These are phyloP conservation scores for Drosophila busckii DNA, from an alignment of 1,140 invertebrate genomes.

Conservation along the genomic window DNA sequence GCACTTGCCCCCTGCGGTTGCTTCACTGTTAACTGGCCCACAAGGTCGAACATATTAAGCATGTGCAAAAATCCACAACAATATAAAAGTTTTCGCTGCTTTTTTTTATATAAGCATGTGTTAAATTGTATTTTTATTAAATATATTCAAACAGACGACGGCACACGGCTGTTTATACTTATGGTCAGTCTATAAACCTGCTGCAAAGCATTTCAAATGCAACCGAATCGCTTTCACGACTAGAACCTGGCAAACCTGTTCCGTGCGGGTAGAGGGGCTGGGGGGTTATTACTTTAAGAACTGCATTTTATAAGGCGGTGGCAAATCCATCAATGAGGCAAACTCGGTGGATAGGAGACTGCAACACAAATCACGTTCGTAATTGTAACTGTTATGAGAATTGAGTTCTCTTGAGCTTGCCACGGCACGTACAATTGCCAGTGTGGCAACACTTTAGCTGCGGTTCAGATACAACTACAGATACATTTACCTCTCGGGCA, in stretches of 20 bases:
- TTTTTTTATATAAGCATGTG: constrained; percentile 20
- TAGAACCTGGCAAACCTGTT: constrained; percentile 38
- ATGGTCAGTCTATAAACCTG: constrained; percentile 7
- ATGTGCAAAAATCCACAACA: constrained; percentile 49
- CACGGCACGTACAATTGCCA: constrained; percentile 24
- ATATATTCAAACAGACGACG: not conserved
- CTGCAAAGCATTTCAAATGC: constrained; percentile 33
- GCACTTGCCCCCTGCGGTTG: not conserved
- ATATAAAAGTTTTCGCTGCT: constrained; percentile 32
- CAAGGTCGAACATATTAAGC: constrained; percentile 54
- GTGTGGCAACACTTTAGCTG: constrained; percentile 21
- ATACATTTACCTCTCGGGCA: constrained; percentile 28
- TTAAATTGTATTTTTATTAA: constrained; percentile 36
- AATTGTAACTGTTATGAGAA: constrained; percentile 67
- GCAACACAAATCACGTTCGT: constrained; percentile 63
- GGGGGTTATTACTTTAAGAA: not conserved
- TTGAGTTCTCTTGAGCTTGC: constrained; percentile 21
- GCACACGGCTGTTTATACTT: too few relatives aligned
- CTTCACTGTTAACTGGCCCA: constrained; percentile 38
- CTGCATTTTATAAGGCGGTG: constrained; percentile 23
- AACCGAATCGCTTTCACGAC: constrained; percentile 37
- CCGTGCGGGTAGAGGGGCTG: not conserved
- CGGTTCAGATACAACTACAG: constrained; percentile 1
- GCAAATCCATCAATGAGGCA: constrained; percentile 48
- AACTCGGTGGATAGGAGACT: constrained; percentile 11